Percentiles rank a stretch among this genome's conserved stretches.
phyloP scores from a whole-genome alignment of 2,113 vertebrate genomes.

The Physeter macrocephalus region DNA sequence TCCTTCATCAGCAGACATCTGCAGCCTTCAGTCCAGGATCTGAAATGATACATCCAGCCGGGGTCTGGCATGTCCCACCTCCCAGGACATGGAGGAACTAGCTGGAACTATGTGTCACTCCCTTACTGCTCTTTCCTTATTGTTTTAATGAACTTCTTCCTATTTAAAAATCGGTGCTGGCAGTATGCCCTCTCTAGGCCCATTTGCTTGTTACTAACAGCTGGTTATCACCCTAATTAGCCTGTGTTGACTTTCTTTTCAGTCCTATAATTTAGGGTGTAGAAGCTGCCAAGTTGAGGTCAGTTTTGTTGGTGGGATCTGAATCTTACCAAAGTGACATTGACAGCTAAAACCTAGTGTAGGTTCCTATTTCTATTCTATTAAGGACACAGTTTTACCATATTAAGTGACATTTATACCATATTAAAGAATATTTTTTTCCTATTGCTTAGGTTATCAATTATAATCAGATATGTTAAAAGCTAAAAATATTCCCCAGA shows the following conservation, averaged over 20 bases:
- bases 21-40: slow-evolving; percentile 30
- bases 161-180: not conserved
- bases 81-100: not conserved
- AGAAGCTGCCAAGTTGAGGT: slow-evolving; percentile 14
- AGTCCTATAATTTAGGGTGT: not conserved
- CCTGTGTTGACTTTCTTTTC: not conserved
- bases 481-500: not conserved
- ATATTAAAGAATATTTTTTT: not conserved
- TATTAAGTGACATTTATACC: not conserved
- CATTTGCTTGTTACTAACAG: slow-evolving; percentile 16
- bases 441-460: not conserved
- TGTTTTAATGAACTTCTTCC: slow-evolving; percentile 14
- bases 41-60: slow-evolving; percentile 36
- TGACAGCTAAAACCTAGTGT: not conserved
- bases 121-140: slow-evolving; percentile 39
- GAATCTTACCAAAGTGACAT: not conserved
- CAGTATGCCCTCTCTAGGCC: not conserved
- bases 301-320: not conserved
- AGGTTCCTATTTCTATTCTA: not conserved
- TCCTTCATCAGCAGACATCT: slow-evolving; percentile 17
- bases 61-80: slow-evolving; percentile 51
- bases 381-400: not conserved
- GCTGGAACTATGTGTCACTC: not conserved
- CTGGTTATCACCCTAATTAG: slow-evolving; percentile 14
- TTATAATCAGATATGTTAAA: not conserved